phyloP scores from a whole-genome alignment of 2,888 invertebrate genomes.

The Thymelicus acteon region DNA sequence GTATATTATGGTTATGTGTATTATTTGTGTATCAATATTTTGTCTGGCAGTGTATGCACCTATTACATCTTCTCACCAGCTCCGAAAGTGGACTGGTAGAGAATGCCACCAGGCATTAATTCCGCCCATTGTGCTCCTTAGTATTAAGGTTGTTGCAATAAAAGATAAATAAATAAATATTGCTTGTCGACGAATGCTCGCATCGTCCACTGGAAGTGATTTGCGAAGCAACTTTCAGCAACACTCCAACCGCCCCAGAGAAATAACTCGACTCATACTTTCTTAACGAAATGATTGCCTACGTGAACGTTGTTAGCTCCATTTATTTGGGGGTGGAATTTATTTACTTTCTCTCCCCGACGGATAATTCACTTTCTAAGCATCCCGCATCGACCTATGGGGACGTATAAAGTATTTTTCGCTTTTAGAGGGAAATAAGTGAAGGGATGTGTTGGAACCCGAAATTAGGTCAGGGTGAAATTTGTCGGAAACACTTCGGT shows the following conservation, averaged over 20 bases:
- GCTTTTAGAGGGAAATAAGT: constrained; percentile 54
- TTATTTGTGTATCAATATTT: too few relatives aligned
- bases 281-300: constrained; percentile 84
- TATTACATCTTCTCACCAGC: too few relatives aligned
- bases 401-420: constrained; percentile 76
- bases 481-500: constrained; percentile 22
- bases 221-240: constrained; percentile 44
- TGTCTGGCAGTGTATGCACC: too few relatives aligned
- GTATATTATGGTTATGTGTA: too few relatives aligned
- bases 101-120: too few relatives aligned
- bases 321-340: constrained; percentile 76
- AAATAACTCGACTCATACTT: constrained; percentile 79
- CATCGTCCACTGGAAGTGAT: constrained; percentile 55
- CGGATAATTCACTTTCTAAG: constrained; percentile 82
- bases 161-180: neutral
- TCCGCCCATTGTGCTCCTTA: too few relatives aligned
- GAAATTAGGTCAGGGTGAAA: constrained; percentile 45
- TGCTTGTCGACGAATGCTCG: neutral
- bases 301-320: constrained; percentile 80
- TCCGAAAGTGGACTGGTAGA: too few relatives aligned
- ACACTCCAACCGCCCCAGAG: constrained; percentile 45
- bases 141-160: too few relatives aligned
- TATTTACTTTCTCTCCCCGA: constrained; percentile 76
- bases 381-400: constrained; percentile 76
- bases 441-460: constrained; percentile 40